Evolutionary conservation across 2,797 vertebrate species (phyloP), one percentile per base, ranked within the genome.

Genomic region (Sebastes umbrosus): DNA sequence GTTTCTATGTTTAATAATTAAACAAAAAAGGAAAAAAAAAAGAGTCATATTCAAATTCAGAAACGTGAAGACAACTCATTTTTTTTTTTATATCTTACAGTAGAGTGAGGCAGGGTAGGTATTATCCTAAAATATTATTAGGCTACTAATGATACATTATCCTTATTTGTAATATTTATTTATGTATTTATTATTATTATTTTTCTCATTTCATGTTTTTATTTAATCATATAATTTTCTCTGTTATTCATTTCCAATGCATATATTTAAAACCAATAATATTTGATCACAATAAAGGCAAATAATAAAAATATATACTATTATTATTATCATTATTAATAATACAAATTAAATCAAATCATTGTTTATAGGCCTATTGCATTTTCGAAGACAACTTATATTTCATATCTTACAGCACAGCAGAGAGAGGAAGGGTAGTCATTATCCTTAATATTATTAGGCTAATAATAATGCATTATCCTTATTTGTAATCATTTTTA

Each of bases 51-150:
- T 32, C 14, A 54, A 46, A 3, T 22, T 34, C 3, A 39, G 20
- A 55, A 24, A 60, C 2, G 16, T 18, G 7, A 11, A 27, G 12
- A 36, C 34, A 36, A 36, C 34, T 36, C 10, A 0, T 36, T 36
- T 36, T 5, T 32, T 31, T 36, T 36, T 11, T 1, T 10, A 34
- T 12, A 36, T 36, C 34, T 52, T 8, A 16, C 12, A 46, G 3
- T 1, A 5, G 4, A 1, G 2, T 11, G 31, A 20, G 6, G 2
- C 8, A 20, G 18, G 5, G 8, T 5, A 2, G 4, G 14, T 10
- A 36, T 58, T 34, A 16, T 18, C n/a, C 13, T 34, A 25, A 36
- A 8, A 58, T 58, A 20, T 54, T 20, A 67, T 20, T 8, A 54
- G 20, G 52, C 52, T 5, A 10, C 11, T 55, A 6, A 55, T 55